These are phyloP conservation scores for Ectemnius cavifrons DNA, from an alignment of 2,888 invertebrate species.

Conservation along the genomic window DNA sequence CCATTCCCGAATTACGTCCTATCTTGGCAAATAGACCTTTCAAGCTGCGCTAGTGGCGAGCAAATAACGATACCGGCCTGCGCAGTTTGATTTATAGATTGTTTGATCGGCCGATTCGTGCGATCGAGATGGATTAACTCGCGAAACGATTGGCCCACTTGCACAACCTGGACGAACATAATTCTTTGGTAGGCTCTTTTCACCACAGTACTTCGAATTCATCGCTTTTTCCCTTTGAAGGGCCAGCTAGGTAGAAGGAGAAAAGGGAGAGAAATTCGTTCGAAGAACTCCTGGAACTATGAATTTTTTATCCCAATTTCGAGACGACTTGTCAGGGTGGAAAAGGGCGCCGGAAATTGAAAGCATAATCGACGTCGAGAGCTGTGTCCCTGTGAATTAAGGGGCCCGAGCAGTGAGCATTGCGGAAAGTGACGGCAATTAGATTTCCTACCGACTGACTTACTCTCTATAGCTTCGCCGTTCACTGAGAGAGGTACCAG, in stretches of 20 bases:
- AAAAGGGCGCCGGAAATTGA: background rate
- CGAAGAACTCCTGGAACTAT: background rate
- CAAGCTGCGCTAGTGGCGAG: no score
- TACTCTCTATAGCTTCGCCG: slow-evolving; percentile 10
- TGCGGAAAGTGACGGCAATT: slow-evolving; percentile 15
- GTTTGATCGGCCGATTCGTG: background rate
- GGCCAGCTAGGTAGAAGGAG: background rate
- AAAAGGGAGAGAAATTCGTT: background rate
- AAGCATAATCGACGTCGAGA: background rate
- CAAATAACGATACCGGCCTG: no score
- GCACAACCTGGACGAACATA: background rate
- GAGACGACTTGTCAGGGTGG: background rate
- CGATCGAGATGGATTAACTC: background rate
- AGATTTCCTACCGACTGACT: slow-evolving; percentile 23
- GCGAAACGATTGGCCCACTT: slow-evolving; percentile 1
- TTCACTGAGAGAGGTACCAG: background rate
- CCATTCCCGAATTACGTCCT: no score
- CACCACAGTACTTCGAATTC: background rate
- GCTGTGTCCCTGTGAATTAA: slow-evolving; percentile 8
- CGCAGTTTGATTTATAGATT: no score
- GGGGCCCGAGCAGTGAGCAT: background rate
- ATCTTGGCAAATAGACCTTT: no score
- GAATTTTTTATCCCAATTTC: slow-evolving; percentile 7
- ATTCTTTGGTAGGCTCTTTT: background rate
- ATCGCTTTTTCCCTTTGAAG: background rate